These are phyloP conservation scores for Lepus oiostolus DNA, from an alignment of 2,797 vertebrate genomes.

Conservation along the genomic window DNA sequence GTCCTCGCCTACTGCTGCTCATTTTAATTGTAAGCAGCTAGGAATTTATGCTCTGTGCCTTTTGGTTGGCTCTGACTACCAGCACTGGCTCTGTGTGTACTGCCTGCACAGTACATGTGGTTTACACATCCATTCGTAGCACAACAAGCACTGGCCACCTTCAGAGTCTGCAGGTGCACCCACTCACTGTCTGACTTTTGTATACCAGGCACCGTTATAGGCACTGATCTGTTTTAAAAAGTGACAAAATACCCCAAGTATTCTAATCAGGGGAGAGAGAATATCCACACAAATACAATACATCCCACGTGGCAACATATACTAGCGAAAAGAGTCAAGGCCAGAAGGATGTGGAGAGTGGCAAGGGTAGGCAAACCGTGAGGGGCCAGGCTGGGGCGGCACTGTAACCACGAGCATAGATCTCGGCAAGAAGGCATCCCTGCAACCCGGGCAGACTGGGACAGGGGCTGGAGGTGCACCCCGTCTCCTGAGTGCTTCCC, in stretches of 20 bases:
- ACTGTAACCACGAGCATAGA: background rate
- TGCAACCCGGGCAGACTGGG: no score
- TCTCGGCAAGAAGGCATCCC: no score
- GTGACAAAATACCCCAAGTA: background rate
- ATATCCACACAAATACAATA: background rate
- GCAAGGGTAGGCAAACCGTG: background rate
- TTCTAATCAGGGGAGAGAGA: conserved; percentile 13
- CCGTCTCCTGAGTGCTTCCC: no score
- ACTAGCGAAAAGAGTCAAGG: background rate
- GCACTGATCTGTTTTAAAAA: background rate
- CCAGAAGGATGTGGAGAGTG: background rate
- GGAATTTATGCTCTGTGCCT: conserved; percentile 64
- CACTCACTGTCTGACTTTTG: conserved; percentile 31
- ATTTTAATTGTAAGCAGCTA: conserved; percentile 77
- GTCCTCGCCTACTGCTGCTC: conserved; percentile 66
- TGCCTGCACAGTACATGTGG: conserved; percentile 57
- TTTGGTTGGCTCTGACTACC: conserved; percentile 75
- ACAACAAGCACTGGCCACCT: conserved; percentile 75
- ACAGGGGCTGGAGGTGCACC: no score
- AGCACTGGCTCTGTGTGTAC: conserved; percentile 76
- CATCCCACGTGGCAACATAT: background rate
- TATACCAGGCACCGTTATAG: background rate
- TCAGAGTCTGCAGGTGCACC: conserved; percentile 76
- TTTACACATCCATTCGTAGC: conserved; percentile 77
- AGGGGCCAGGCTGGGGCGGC: background rate